Evolutionary conservation across 2,797 vertebrate genomes (phyloP).

Genomic region (Centroberyx gerrardi): DNA sequence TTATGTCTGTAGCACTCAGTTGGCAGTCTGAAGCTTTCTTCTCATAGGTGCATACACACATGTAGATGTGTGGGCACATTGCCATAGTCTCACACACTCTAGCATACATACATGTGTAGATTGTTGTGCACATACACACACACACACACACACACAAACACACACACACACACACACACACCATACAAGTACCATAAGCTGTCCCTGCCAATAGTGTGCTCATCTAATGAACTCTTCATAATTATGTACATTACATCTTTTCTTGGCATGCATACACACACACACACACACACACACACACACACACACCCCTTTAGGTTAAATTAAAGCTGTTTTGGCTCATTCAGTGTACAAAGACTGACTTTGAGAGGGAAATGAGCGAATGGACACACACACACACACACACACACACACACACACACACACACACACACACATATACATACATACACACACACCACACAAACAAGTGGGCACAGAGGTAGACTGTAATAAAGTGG

Average conservation of each 20-base stretch:
- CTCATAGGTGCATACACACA: background rate
- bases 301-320: background rate
- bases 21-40: background rate
- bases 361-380: constrained; percentile 33
- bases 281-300: background rate
- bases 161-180: background rate
- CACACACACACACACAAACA: constrained; percentile 1
- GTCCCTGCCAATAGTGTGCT: background rate
- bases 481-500: constrained; percentile 1
- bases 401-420: constrained; percentile 9
- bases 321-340: constrained; percentile 13
- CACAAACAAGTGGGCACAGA: background rate
- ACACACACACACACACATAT: background rate
- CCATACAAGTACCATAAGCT: background rate
- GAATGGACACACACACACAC: constrained; percentile 8
- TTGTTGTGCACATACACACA: background rate
- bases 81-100: background rate
- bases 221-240: background rate
- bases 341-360: constrained; percentile 22
- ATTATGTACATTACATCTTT: constrained; percentile 12
- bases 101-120: background rate
- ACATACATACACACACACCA: no score
- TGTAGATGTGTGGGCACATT: background rate
- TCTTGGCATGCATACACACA: background rate
- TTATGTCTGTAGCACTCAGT: background rate